Evolutionary conservation across 1,140 invertebrate genomes (phyloP), one percentile per base, ranked within the genome.

Genomic region (Drosophila rhopaloa): DNA sequence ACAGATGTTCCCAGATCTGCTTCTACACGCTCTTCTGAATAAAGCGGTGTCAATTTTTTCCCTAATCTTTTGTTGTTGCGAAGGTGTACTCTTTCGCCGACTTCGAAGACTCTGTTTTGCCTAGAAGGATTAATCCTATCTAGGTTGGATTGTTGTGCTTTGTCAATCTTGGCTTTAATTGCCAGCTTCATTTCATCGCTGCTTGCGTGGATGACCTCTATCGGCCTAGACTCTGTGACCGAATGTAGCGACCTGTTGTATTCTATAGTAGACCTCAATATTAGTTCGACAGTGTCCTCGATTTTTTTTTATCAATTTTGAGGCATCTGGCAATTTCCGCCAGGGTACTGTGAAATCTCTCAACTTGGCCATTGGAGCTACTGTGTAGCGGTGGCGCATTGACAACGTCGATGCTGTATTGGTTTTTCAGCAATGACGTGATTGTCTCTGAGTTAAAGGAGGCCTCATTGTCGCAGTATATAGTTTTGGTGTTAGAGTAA

Each of bases 21-120:
- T 10, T 48, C 27, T 24, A 48, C 47, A 24, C 47, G 24, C 24
- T 48, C 14, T 29, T 48, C 24, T 11, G 32, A 37, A 32, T 11
- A 53, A n/a, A 53, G 32, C 29, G 13, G 50, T 3, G 50, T 53
- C 9, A 53, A 19, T 13, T 54, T 54, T 4, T 54, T 54, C 10
- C 37, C 16, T 24, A 40, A 40, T 24, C 16, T 54, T 11, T 14
- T 56, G 40, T 56, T 56, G 19, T 41, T 43, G 1, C n/a, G 11
- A 11, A 29, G 38, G 54, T 41, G 8, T 27, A 56, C 40, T 43
- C 16, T 54, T 27, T 43, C 38, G 9, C 54, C 54, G 3, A 56
- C 54, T 41, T 56, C 54, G 54, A 56, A 43, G 16, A 56, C 54
- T 29, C 19, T 14, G 24, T 56, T 56, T 6, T 55, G 53, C 9